Base-by-base conservation (phyloP, 1,140 invertebrate genomes). In the Drosophila pseudoobscura region DNA sequence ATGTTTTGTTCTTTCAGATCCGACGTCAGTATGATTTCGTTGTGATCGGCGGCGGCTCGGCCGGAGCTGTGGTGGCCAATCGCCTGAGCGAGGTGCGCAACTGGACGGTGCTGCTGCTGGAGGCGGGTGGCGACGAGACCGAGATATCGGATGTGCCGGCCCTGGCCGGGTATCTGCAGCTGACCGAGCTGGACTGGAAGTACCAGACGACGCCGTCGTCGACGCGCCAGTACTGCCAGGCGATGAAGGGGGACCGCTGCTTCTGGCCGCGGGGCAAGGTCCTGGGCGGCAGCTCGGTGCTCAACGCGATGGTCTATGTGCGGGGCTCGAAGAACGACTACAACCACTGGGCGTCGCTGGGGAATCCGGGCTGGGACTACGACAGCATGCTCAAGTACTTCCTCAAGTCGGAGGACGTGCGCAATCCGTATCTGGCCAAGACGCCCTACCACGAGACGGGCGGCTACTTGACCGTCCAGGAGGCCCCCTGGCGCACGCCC, bases 281-380 rank as follows among this genome's bases (percentile, higher is more conserved):
- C 3, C 93, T 97, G 11, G 98, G 98, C n/a, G 98, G 98, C 11
- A 96, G 96, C 29, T 98, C 97, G 49, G 97, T 98, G 0, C 93
- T 99, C 1, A 99, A 99, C 91, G 97, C 97, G 1, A 97, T 97
- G 96, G 94, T 98, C 6, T 99, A 99, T 92, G 96, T 98, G 0
- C 94, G 98, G 45, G 98, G 98, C 22, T 98, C 99, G 87, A 94
- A 93, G 50, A 93, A 94, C 46, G 98, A 99, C 89, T 99, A 98
- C 92, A 97, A 99, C 89, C 93, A 95, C 7, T 99, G 98, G 98
- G 96, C 95, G 13, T 92, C 92, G 6, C 92, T 96, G 49, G 98
- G 98, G 0, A 98, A 98, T 74, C 92, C 93, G 0, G 97, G 97
- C 2, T 99, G 98, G 98, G 95, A 95, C 2, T 99, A 97, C 91